Percentiles rank a stretch among this genome's conserved stretches.
phyloP scores from a whole-genome alignment of 2,797 vertebrate genomes.

The Sebastes hubbsi region DNA sequence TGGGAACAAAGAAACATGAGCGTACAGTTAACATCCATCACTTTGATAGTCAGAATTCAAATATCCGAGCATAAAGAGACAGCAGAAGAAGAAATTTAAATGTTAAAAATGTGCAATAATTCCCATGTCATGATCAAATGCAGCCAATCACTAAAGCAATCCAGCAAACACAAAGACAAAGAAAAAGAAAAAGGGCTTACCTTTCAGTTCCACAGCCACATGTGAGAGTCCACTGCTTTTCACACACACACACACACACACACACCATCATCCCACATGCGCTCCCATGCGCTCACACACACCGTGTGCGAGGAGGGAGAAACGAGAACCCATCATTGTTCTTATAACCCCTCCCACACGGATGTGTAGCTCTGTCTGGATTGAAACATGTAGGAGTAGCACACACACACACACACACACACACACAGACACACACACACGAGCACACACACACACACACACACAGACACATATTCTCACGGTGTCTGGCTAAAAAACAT shows the following conservation, averaged over 20 bases:
- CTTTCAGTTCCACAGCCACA: conserved; percentile 70
- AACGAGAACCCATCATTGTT: conserved; percentile 82
- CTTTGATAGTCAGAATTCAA: neutral
- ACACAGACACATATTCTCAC: conserved; percentile 2
- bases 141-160: conserved; percentile 26
- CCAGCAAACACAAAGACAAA: conserved; percentile 42
- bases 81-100: neutral
- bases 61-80: neutral
- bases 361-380: conserved; percentile 66
- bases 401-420: neutral
- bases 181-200: conserved; percentile 70
- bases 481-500: conserved; percentile 48
- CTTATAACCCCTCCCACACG: conserved; percentile 81
- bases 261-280: conserved; percentile 47
- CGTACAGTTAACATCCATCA: neutral
- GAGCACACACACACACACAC: neutral
- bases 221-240: conserved; percentile 49
- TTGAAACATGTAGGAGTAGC: conserved; percentile 63
- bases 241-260: neutral
- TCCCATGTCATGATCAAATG: neutral
- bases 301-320: conserved; percentile 54
- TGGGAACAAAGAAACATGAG: conserved; percentile 52
- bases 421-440: neutral
- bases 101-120: neutral
- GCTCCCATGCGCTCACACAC: conserved; percentile 47